Evolutionary conservation across 2,888 invertebrate genomes (phyloP).

Genomic region (Elegia similella): DNA sequence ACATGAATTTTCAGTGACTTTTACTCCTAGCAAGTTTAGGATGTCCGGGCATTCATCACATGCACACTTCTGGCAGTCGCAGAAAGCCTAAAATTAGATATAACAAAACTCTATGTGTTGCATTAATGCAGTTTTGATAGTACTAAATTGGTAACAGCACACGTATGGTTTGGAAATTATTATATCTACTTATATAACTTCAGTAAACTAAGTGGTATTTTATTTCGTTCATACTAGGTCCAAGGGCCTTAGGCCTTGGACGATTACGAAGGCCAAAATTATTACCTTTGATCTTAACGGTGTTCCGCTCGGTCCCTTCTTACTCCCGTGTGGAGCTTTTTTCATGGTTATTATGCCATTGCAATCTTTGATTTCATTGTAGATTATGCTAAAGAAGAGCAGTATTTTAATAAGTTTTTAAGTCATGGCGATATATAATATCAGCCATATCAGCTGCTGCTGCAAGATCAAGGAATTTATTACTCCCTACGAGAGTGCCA

Average conservation of each 20-base stretch:
- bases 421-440: background rate
- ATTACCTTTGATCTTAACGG: conserved; percentile 13
- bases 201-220: too few species aligned
- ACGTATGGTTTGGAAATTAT: background rate
- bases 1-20: conserved; percentile 36
- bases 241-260: too few species aligned
- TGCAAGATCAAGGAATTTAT: too few species aligned
- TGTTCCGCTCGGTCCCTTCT: conserved; percentile 21
- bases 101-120: conserved; percentile 24
- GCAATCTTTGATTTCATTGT: conserved; percentile 6
- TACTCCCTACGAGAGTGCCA: too few species aligned
- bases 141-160: conserved; percentile 37
- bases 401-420: too few species aligned
- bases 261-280: too few species aligned
- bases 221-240: too few species aligned
- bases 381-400: too few species aligned
- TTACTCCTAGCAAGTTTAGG: conserved; percentile 37
- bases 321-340: conserved; percentile 21
- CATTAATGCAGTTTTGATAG: too few species aligned
- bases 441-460: background rate
- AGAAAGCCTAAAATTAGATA: conserved; percentile 48
- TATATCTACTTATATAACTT: too few species aligned
- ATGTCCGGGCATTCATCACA: conserved; percentile 46
- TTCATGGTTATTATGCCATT: background rate
- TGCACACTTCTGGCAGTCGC: conserved; percentile 41